phyloP scores from a whole-genome alignment of 2,797 vertebrate species.

The Gephyroberyx darwinii region DNA sequence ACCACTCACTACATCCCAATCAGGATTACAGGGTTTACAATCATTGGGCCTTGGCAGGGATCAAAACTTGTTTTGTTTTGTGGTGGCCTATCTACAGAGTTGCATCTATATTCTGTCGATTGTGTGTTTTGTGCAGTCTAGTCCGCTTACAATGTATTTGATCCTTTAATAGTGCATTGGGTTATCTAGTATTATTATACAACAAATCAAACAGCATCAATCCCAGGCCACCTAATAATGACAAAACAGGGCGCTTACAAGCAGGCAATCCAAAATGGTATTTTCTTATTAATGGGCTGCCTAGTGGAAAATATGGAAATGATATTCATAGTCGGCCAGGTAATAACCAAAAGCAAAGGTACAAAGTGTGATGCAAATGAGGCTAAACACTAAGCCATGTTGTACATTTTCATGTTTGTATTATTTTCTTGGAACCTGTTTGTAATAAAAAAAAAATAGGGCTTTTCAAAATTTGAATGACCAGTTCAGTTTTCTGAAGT shows the following conservation, averaged over 20 bases:
- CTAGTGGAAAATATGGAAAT: slow-evolving; percentile 72
- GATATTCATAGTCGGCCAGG: slow-evolving; percentile 66
- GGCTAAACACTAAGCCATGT: slow-evolving; percentile 51
- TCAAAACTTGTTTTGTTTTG: slow-evolving; percentile 54
- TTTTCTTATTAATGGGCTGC: slow-evolving; percentile 62
- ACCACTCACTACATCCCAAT: slow-evolving; percentile 51
- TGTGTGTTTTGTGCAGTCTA: slow-evolving; percentile 34
- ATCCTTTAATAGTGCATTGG: slow-evolving; percentile 55
- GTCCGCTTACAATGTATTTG: slow-evolving; percentile 63
- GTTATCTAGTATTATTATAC: slow-evolving; percentile 61
- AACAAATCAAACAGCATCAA: slow-evolving; percentile 67
- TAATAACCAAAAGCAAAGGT: slow-evolving; percentile 67
- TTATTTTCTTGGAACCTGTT: slow-evolving; percentile 45
- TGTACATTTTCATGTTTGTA: slow-evolving; percentile 59
- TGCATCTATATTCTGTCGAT: slow-evolving; percentile 11
- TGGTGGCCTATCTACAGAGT: slow-evolving; percentile 49
- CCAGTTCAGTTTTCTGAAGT: slow-evolving; percentile 32
- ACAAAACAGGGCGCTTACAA: slow-evolving; percentile 57
- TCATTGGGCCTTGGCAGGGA: slow-evolving; percentile 50
- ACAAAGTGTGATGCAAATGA: slow-evolving; percentile 64
- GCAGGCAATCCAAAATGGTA: slow-evolving; percentile 53
- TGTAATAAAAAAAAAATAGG: not conserved
- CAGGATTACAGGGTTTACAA: slow-evolving; percentile 56
- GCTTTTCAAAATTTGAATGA: slow-evolving; percentile 18
- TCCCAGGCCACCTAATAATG: slow-evolving; percentile 58